phyloP scores from a whole-genome alignment of 2,888 invertebrate genomes.

The Archips crataeganus region DNA sequence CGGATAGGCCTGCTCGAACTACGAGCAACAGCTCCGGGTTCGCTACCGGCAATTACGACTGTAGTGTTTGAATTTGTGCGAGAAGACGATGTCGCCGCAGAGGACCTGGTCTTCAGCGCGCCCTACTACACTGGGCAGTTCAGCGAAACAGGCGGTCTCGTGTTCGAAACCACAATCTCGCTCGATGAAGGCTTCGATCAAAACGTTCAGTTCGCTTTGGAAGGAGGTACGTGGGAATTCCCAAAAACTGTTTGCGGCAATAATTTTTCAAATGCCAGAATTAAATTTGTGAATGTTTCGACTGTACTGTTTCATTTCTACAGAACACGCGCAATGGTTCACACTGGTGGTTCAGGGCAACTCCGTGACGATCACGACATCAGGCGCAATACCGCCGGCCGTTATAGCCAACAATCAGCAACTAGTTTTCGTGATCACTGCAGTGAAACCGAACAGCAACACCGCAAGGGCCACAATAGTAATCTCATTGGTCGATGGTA shows the following conservation, averaged over 20 bases:
- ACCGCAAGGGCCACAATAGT: conserved; percentile 49
- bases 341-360: conserved; percentile 43
- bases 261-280: too few species aligned
- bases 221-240: conserved; percentile 50
- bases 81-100: conserved; percentile 32
- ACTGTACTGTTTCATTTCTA: conserved; percentile 10
- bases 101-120: conserved; percentile 47
- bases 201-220: conserved; percentile 50
- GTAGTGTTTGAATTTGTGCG: conserved; percentile 50
- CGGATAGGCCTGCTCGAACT: conserved; percentile 51
- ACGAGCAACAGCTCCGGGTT: conserved; percentile 50
- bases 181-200: conserved; percentile 50
- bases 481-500: conserved; percentile 46
- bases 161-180: conserved; percentile 45
- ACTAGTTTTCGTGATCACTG: conserved; percentile 50
- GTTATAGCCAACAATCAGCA: conserved; percentile 51
- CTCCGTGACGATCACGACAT: conserved; percentile 42
- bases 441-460: conserved; percentile 47
- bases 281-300: background rate
- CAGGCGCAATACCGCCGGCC: conserved; percentile 50
- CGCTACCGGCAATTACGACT: conserved; percentile 52
- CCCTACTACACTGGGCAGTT: conserved; percentile 53
- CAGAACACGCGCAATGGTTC: conserved; percentile 51
- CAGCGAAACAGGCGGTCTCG: conserved; percentile 44
- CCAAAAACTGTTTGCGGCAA: background rate